These are phyloP conservation scores for Axea sp. DNA, from an alignment of 2,888 invertebrate species.

Conservation along the genomic window DNA sequence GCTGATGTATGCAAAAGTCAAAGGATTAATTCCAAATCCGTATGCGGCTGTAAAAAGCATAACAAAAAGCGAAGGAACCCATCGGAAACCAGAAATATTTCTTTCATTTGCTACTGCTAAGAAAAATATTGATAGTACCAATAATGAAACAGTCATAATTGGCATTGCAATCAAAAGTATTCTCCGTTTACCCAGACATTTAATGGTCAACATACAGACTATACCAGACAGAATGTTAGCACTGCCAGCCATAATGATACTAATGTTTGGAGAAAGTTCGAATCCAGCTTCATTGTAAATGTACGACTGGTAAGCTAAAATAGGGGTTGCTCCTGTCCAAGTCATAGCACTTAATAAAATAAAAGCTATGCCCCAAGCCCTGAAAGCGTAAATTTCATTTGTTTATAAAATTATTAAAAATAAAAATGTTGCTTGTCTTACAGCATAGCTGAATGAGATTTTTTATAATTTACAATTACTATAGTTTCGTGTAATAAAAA, in stretches of 20 bases:
- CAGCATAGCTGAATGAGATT: no score
- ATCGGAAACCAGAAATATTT: conserved; percentile 69
- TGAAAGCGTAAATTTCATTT: no score
- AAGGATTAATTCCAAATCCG: conserved; percentile 75
- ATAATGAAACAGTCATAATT: conserved; percentile 68
- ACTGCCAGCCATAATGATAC: conserved; percentile 72
- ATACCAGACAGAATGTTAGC: conserved; percentile 71
- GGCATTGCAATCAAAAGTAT: conserved; percentile 72
- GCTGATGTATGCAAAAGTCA: conserved; percentile 75
- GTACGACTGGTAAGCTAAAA: conserved; percentile 75
- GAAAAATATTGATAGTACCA: conserved; percentile 72
- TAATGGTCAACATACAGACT: conserved; percentile 72
- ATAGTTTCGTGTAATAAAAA: no score
- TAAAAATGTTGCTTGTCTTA: no score
- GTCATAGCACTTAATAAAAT: conserved; percentile 72
- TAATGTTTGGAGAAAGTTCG: conserved; percentile 70
- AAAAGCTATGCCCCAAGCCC: conserved; percentile 71
- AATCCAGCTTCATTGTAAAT: conserved; percentile 74
- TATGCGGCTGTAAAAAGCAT: conserved; percentile 72
- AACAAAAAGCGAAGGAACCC: conserved; percentile 75
- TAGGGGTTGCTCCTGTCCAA: conserved; percentile 74
- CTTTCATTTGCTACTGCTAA: conserved; percentile 65
- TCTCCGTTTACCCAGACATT: conserved; percentile 71
- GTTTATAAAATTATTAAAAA: no score
- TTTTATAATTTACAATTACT: no score